phyloP scores from a whole-genome alignment of 2,797 vertebrate species.

The Sebastes itinus region DNA sequence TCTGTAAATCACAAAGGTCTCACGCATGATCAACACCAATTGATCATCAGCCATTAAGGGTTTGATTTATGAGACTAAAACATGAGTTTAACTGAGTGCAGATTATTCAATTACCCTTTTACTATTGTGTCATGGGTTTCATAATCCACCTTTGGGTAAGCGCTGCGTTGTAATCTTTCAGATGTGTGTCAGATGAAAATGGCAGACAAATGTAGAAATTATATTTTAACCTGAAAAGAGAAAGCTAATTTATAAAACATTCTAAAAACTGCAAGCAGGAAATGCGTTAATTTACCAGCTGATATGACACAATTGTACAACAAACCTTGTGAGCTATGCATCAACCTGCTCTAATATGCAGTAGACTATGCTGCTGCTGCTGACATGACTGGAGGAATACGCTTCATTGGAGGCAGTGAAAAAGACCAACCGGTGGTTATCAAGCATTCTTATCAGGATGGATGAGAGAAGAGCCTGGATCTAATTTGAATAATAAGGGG shows the following conservation, averaged over 20 bases:
- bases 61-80: slow-evolving; percentile 28
- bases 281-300: background rate
- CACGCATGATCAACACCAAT: slow-evolving; percentile 28
- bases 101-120: background rate
- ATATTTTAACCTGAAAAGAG: background rate
- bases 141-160: background rate
- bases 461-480: slow-evolving; percentile 7
- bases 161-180: background rate
- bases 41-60: slow-evolving; percentile 6
- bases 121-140: background rate
- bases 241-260: background rate
- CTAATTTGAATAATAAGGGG: slow-evolving; percentile 26
- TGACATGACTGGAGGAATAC: background rate
- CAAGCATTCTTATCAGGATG: slow-evolving; percentile 22
- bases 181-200: background rate
- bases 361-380: background rate
- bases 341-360: background rate
- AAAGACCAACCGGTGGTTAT: slow-evolving; percentile 15
- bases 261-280: background rate
- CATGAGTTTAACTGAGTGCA: background rate
- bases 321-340: background rate
- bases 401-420: background rate
- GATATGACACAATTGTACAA: background rate
- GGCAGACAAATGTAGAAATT: background rate
- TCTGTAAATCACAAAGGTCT: slow-evolving; percentile 19